Evolutionary conservation across 2,797 vertebrate genomes (phyloP).

Genomic region (Anisognathus igniventris): DNA sequence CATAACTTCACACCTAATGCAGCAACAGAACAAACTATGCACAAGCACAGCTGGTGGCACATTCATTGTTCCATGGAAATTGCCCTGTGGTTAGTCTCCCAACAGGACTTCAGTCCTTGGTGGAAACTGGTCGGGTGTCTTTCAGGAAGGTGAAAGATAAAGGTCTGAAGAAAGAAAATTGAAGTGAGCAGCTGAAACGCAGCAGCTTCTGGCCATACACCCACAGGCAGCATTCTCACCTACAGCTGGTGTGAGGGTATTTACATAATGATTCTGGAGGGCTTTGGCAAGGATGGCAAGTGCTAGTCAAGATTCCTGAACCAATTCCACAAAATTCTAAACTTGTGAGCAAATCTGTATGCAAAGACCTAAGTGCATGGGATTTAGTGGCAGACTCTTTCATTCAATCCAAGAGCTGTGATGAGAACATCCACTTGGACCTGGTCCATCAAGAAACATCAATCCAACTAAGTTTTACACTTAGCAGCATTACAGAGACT

Average conservation of each 20-base stretch:
- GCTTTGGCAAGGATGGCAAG: neutral
- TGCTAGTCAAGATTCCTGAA: neutral
- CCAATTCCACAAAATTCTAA: neutral
- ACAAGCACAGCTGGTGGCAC: neutral
- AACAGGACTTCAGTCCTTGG: neutral
- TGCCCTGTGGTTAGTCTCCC: neutral
- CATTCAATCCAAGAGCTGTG: neutral
- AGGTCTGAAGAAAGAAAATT: neutral
- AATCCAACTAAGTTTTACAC: neutral
- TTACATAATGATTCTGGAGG: neutral
- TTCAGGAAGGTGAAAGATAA: neutral
- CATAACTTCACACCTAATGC: neutral
- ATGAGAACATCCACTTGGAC: neutral
- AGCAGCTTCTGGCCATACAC: neutral
- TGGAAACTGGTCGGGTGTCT: neutral
- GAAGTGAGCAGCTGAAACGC: rapidly evolving
- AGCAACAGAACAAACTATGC: neutral
- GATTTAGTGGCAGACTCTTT: neutral
- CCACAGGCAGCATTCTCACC: neutral
- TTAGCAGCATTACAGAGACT: neutral
- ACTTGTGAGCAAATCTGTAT: neutral
- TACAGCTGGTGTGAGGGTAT: neutral
- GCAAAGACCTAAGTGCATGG: neutral
- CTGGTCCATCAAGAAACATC: neutral
- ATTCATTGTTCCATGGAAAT: neutral